phyloP scores from a whole-genome alignment of 2,797 vertebrate genomes.

The Poliocrania exsul region DNA sequence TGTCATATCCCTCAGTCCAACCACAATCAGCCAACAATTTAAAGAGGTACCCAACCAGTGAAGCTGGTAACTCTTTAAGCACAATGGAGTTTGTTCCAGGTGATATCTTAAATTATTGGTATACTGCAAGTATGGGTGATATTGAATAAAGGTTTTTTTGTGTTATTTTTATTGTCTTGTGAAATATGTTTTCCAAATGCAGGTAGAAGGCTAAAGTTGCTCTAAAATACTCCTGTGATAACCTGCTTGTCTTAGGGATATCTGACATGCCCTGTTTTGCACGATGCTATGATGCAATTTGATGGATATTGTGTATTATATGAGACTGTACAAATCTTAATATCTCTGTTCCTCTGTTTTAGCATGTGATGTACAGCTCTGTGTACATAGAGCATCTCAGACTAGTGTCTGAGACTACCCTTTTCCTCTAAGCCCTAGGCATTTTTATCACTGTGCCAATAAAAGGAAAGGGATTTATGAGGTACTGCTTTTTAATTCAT shows the following conservation, averaged over 20 bases:
- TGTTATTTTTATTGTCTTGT: neutral
- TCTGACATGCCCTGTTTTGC: conserved; percentile 22
- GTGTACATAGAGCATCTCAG: conserved; percentile 50
- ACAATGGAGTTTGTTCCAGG: neutral
- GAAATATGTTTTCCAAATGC: neutral
- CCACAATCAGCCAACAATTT: neutral
- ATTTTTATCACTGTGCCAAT: conserved; percentile 81
- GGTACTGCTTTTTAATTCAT: conserved; percentile 82
- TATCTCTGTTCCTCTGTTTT: conserved; percentile 64
- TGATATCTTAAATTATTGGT: neutral
- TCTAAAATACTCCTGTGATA: conserved; percentile 13
- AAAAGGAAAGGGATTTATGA: conserved; percentile 80
- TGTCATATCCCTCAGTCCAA: neutral
- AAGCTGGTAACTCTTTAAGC: neutral
- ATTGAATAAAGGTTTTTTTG: neutral
- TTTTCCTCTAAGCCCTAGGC: conserved; percentile 72
- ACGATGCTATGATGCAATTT: neutral
- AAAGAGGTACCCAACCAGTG: neutral
- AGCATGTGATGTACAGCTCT: conserved; percentile 59
- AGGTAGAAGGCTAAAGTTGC: neutral
- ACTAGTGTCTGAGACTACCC: conserved; percentile 53
- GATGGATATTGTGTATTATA: conserved; percentile 49
- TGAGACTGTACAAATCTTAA: conserved; percentile 37
- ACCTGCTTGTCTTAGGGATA: neutral
- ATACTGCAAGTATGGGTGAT: neutral